Percentiles rank a stretch among this genome's conserved stretches.
Evolutionary conservation across 1,140 invertebrate genomes (phyloP).

Genomic region (Aphis craccivora): DNA sequence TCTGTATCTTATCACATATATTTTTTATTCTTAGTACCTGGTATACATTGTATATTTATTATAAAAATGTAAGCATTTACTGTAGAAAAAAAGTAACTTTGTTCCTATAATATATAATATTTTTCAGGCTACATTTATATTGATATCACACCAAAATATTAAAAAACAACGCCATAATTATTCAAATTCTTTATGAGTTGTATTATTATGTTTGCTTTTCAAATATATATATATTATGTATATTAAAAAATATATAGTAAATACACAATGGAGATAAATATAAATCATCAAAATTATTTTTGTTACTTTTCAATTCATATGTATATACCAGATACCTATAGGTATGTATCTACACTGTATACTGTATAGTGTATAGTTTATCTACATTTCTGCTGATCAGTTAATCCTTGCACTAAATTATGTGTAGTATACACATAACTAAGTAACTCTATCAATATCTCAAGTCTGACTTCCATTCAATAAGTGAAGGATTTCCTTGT

Average conservation of each 20-base stretch:
- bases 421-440: not conserved
- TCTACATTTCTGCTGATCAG: not conserved
- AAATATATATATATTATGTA: not conserved
- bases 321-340: not conserved
- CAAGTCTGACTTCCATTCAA: not conserved
- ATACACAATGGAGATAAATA: conserved; percentile 1
- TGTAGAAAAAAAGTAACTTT: not conserved
- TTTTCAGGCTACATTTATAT: not conserved
- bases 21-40: too few species aligned
- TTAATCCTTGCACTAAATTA: not conserved
- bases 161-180: not conserved
- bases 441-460: not conserved
- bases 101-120: not conserved
- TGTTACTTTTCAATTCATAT: not conserved
- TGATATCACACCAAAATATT: not conserved
- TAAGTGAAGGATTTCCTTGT: not conserved
- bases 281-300: conserved; percentile 5
- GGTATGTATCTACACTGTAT: too few species aligned
- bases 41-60: too few species aligned
- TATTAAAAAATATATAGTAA: not conserved
- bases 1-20: too few species aligned
- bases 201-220: not conserved
- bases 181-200: not conserved
- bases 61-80: too few species aligned
- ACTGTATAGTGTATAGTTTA: not conserved